These are phyloP conservation scores for Drosophila basisetae DNA, from an alignment of 2,888 invertebrate genomes.

Conservation along the genomic window DNA sequence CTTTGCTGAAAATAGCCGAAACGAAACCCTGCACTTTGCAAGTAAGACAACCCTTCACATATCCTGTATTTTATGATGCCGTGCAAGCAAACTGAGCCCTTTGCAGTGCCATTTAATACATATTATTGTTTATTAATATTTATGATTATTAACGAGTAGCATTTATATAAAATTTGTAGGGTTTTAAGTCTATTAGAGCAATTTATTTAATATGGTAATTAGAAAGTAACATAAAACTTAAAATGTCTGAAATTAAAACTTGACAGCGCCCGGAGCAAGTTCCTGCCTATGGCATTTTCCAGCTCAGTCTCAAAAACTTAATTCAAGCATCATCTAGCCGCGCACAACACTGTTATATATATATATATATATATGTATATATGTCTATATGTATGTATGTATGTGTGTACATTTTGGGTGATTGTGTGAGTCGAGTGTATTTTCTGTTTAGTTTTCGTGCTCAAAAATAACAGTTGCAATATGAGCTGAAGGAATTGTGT, in stretches of 20 bases:
- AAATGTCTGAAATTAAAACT: background rate
- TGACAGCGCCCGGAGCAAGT: background rate
- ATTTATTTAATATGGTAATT: background rate
- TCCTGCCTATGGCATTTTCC: background rate
- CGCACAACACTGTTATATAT: slow-evolving; percentile 4
- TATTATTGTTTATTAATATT: background rate
- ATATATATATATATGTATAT: background rate
- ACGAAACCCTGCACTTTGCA: slow-evolving; percentile 26
- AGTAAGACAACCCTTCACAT: slow-evolving; percentile 6
- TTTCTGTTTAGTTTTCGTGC: slow-evolving; percentile 53
- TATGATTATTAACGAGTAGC: background rate
- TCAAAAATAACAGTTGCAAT: slow-evolving; percentile 53
- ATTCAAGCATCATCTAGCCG: background rate
- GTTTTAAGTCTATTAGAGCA: background rate
- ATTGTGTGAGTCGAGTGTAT: slow-evolving; percentile 20
- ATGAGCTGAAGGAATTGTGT: slow-evolving; percentile 38
- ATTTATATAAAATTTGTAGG: background rate
- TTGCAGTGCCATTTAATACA: background rate
- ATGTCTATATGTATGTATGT: background rate
- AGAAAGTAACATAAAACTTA: background rate
- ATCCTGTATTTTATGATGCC: background rate
- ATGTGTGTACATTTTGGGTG: background rate
- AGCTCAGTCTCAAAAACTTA: background rate
- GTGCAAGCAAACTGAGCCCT: background rate
- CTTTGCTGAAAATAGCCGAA: slow-evolving; percentile 9